A percentile compares a stretch with the other conserved stretches of the same genome.
These are phyloP conservation scores for Petrocephalus schoutedeni DNA, from an alignment of 2,797 vertebrate genomes.

Conservation along the genomic window DNA sequence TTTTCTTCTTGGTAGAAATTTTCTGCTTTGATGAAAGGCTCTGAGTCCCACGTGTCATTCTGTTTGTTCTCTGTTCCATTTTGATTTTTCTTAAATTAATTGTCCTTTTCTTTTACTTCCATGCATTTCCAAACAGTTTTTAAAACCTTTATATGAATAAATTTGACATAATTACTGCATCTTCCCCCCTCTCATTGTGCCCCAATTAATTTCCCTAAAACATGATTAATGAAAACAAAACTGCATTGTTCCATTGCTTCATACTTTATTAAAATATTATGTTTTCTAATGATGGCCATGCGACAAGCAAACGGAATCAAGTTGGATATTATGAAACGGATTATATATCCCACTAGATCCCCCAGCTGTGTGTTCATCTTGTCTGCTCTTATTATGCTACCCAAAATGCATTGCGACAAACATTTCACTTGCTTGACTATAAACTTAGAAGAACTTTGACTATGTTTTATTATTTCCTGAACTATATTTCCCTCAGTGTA, in stretches of 20 bases:
- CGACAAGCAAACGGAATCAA: neutral
- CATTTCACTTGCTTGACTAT: neutral
- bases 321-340: neutral
- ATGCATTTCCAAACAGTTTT: neutral
- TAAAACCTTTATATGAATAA: neutral
- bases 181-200: neutral
- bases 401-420: neutral
- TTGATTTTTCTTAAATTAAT: neutral
- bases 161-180: neutral
- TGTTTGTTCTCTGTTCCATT: neutral
- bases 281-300: neutral
- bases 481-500: neutral
- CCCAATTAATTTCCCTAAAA: neutral
- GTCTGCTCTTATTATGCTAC: neutral
- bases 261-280: neutral
- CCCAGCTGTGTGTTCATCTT: neutral
- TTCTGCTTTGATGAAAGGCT: neutral
- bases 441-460: neutral
- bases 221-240: conserved; percentile 11
- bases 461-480: neutral
- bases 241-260: neutral
- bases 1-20: neutral
- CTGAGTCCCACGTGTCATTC: neutral
- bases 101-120: neutral
- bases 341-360: neutral